A percentile compares a stretch with the other conserved stretches of the same genome.
Evolutionary conservation across 2,797 vertebrate genomes (phyloP).

Genomic region (Peromyscus melanophrys): DNA sequence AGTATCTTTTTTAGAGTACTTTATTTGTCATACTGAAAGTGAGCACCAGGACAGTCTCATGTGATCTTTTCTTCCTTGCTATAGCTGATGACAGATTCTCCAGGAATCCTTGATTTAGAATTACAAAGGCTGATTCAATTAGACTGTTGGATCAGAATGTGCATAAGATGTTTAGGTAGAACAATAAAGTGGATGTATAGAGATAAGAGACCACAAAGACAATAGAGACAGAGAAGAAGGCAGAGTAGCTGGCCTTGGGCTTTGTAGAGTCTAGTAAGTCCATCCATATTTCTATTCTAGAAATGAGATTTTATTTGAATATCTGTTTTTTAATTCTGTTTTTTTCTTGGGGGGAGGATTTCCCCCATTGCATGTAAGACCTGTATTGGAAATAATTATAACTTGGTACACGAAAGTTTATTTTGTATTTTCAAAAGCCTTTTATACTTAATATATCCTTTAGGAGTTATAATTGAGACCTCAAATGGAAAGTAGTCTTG

Average conservation of each 20-base stretch:
- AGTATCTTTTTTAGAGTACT: slow-evolving; percentile 17
- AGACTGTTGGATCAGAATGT: not conserved
- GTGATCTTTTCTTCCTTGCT: not conserved
- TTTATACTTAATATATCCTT: slow-evolving; percentile 1
- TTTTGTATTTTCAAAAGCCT: slow-evolving; percentile 1
- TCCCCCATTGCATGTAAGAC: not conserved
- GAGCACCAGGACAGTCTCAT: not conserved
- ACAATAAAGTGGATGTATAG: not conserved
- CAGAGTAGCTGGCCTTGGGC: not conserved
- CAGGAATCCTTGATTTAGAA: not conserved
- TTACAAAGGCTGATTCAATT: slow-evolving; percentile 37
- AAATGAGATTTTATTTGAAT: slow-evolving; percentile 35
- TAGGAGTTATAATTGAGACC: not conserved
- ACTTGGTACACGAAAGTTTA: slow-evolving; percentile 27
- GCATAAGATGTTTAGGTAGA: not conserved
- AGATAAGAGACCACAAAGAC: not conserved
- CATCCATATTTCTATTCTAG: not conserved
- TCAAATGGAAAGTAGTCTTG: not conserved
- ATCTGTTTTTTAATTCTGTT: not conserved
- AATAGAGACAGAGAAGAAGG: not conserved
- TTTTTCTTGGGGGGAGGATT: not conserved
- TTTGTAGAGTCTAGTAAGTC: not conserved
- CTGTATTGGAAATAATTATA: slow-evolving; percentile 25
- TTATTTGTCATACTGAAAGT: not conserved
- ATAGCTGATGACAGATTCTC: slow-evolving; percentile 19